Percentiles rank a stretch among this genome's conserved stretches.
phyloP scores from a whole-genome alignment of 2,888 invertebrate genomes.

The Argyresthia goedartella region DNA sequence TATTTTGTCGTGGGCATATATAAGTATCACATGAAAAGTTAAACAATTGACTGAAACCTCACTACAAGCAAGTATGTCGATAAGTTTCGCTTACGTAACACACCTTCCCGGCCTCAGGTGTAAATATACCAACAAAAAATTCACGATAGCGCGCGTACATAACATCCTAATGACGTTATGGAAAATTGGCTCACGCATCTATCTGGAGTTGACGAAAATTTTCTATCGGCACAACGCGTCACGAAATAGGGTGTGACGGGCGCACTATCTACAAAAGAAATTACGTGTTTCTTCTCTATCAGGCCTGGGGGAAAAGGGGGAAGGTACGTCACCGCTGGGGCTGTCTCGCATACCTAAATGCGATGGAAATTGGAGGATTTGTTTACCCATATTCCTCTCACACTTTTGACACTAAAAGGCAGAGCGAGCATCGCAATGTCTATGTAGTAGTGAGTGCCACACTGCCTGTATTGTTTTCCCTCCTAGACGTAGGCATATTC shows the following conservation, averaged over 20 bases:
- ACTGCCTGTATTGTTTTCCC: slow-evolving; percentile 6
- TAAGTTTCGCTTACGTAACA: not conserved
- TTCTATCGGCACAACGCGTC: slow-evolving; percentile 39
- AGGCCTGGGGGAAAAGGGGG: slow-evolving; percentile 23
- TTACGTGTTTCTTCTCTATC: slow-evolving; percentile 50
- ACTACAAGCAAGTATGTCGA: no score
- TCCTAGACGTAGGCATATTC: not conserved
- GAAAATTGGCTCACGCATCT: slow-evolving; percentile 42
- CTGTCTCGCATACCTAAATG: slow-evolving; percentile 57
- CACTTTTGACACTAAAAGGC: slow-evolving; percentile 71
- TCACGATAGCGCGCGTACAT: not conserved
- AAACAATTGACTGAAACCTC: no score
- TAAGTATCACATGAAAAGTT: no score
- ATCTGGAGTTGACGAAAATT: slow-evolving; percentile 41
- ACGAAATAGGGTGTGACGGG: slow-evolving; percentile 54
- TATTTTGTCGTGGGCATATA: no score
- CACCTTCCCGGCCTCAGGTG: not conserved
- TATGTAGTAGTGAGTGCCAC: slow-evolving; percentile 1
- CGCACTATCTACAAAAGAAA: slow-evolving; percentile 64
- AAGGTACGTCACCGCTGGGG: slow-evolving; percentile 39
- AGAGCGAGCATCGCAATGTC: slow-evolving; percentile 27
- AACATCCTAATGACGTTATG: slow-evolving; percentile 41
- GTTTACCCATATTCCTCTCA: slow-evolving; percentile 71
- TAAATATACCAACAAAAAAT: not conserved
- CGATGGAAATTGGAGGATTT: slow-evolving; percentile 73